Conservation (phyloP, 1,140 invertebrate genomes). For the Glossosoma conforme region DNA sequence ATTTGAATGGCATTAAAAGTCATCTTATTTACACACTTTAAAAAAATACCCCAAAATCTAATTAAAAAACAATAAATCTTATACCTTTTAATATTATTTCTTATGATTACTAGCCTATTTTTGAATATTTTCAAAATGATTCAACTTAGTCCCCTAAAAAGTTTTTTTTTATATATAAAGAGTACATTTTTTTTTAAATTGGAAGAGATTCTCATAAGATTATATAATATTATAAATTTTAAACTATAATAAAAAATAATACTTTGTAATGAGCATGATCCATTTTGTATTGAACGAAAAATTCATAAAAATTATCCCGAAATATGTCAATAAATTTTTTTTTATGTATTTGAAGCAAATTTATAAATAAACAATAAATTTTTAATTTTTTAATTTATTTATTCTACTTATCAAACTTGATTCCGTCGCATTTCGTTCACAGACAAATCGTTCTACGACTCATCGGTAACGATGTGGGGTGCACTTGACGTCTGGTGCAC, state of each 20-base stretch:
- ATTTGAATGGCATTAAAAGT: slow-evolving; percentile 22
- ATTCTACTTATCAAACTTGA: neutral
- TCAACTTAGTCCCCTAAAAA: neutral
- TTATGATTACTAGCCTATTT: slow-evolving; percentile 6
- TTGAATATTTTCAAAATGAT: slow-evolving; percentile 22
- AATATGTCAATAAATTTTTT: neutral
- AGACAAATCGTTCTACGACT: neutral
- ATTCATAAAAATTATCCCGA: neutral
- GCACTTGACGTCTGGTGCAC: too few relatives aligned
- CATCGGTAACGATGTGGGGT: too few relatives aligned
- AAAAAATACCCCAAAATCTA: slow-evolving; percentile 24
- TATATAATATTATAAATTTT: slow-evolving; percentile 7
- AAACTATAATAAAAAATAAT: slow-evolving; percentile 11
- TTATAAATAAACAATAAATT: neutral
- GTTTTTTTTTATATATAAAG: slow-evolving; percentile 14
- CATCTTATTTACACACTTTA: slow-evolving; percentile 23
- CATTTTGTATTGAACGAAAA: slow-evolving; percentile 4
- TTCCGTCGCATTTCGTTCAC: neutral
- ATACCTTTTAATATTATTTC: slow-evolving; percentile 11
- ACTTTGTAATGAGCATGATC: slow-evolving; percentile 11
- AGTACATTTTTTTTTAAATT: slow-evolving; percentile 13
- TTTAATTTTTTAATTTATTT: neutral
- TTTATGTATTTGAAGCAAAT: neutral
- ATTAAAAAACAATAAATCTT: slow-evolving; percentile 20
- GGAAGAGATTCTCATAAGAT: slow-evolving; percentile 21